Conservation (phyloP, 2,888 invertebrate genomes). For the Limnephilus auricula region DNA sequence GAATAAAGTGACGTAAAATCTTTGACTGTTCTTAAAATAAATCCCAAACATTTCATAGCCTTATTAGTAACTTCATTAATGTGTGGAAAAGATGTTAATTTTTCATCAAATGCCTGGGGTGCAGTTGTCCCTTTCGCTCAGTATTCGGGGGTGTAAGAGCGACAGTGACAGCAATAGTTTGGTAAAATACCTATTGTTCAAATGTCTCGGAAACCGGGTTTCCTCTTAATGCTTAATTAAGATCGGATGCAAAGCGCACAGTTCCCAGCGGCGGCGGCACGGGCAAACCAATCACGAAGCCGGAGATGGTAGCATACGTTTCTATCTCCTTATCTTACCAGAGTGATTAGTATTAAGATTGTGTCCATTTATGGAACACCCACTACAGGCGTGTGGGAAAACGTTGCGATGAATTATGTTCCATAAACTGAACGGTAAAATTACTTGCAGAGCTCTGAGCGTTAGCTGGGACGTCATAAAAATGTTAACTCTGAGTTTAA, state of each 20-base stretch:
- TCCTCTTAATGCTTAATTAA: background rate
- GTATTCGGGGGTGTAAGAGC: too few species aligned
- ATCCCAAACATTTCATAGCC: too few species aligned
- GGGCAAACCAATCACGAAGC: background rate
- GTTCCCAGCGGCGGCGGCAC: background rate
- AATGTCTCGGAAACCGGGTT: too few species aligned
- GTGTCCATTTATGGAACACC: conserved; percentile 51
- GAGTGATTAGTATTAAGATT: conserved; percentile 49
- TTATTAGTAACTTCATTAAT: too few species aligned
- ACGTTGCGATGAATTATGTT: background rate
- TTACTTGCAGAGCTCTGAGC: background rate
- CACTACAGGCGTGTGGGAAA: conserved; percentile 46
- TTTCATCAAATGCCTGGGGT: too few species aligned
- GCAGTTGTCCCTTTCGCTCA: too few species aligned
- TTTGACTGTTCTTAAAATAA: too few species aligned
- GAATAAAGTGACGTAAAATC: too few species aligned
- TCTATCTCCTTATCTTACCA: conserved; percentile 29
- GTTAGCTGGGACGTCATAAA: background rate
- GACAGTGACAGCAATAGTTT: too few species aligned
- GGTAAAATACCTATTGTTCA: too few species aligned
- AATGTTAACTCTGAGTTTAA: background rate
- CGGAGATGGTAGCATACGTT: background rate
- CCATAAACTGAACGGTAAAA: background rate
- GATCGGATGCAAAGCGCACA: background rate
- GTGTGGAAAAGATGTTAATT: too few species aligned